Evolutionary conservation across 1,140 invertebrate species (phyloP).

Genomic region (Temnothorax longispinosus): DNA sequence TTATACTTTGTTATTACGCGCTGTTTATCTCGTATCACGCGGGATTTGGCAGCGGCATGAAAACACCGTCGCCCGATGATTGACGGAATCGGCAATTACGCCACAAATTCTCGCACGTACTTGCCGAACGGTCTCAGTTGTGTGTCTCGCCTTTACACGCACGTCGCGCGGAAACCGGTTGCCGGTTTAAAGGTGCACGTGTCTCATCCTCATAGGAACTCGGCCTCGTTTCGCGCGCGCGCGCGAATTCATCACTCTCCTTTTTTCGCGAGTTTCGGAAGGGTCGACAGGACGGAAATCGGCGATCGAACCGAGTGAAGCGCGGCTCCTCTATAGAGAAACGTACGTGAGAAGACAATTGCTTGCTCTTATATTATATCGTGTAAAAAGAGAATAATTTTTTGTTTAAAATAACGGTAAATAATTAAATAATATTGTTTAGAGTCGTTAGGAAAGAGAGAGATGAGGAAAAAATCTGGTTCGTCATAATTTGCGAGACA

Average conservation of each 20-base stretch:
- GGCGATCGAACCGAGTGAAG: slow-evolving; percentile 26
- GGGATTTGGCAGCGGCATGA: slow-evolving; percentile 60
- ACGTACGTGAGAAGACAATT: neutral
- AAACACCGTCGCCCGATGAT: slow-evolving; percentile 66
- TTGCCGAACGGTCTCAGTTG: slow-evolving; percentile 69
- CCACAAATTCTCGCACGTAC: slow-evolving; percentile 74
- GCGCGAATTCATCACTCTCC: slow-evolving; percentile 46
- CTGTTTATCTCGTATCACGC: slow-evolving; percentile 59
- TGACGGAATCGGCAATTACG: slow-evolving; percentile 75
- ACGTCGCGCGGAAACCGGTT: slow-evolving; percentile 77
- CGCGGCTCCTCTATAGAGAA: slow-evolving; percentile 18
- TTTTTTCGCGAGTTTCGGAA: slow-evolving; percentile 54
- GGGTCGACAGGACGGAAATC: neutral
- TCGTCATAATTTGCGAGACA: neutral
- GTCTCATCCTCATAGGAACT: slow-evolving; percentile 63
- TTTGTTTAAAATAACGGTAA: neutral
- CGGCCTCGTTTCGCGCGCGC: slow-evolving; percentile 45
- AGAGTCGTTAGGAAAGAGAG: neutral
- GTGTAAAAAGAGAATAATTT: neutral
- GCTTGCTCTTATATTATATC: neutral
- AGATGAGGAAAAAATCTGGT: neutral
- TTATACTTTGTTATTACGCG: slow-evolving; percentile 72
- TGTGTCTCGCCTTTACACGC: slow-evolving; percentile 66
- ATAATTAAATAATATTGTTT: slow-evolving; percentile 28
- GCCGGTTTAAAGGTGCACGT: slow-evolving; percentile 67